A percentile compares a stretch with the other conserved stretches of the same genome.
Evolutionary conservation across 2,888 invertebrate species (phyloP).

Genomic region (Villa cingulata): DNA sequence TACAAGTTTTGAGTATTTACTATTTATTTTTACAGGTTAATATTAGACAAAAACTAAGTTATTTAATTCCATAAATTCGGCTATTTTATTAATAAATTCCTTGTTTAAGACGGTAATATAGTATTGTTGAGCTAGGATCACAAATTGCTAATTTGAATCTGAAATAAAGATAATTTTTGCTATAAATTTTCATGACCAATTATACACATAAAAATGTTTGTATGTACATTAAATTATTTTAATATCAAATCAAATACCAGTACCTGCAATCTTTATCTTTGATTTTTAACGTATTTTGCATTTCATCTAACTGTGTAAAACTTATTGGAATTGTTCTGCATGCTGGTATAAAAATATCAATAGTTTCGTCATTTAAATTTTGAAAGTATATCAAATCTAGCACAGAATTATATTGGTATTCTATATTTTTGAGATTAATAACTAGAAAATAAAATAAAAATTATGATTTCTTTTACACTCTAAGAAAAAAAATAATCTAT

Average conservation of each 20-base stretch:
- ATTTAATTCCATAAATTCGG: no score
- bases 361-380: neutral
- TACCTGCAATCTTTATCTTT: neutral
- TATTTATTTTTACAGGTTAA: no score
- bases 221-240: neutral
- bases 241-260: no score
- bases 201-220: neutral
- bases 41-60: no score
- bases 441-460: no score
- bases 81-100: no score
- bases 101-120: neutral
- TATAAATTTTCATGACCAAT: neutral
- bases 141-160: neutral
- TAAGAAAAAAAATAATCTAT: no score
- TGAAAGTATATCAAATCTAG: neutral
- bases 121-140: neutral
- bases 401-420: neutral
- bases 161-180: neutral
- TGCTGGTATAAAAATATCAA: neutral
- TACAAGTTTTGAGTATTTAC: no score
- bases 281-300: neutral
- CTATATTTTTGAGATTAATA: neutral
- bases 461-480: no score
- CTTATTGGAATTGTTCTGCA: neutral
- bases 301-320: neutral